Evolutionary conservation across 30 jellyfish, hydroid and myxozoan genomes (phyloP), one percentile per base, ranked within the genome.

Genomic region (Pseudorhiza aurosa): DNA sequence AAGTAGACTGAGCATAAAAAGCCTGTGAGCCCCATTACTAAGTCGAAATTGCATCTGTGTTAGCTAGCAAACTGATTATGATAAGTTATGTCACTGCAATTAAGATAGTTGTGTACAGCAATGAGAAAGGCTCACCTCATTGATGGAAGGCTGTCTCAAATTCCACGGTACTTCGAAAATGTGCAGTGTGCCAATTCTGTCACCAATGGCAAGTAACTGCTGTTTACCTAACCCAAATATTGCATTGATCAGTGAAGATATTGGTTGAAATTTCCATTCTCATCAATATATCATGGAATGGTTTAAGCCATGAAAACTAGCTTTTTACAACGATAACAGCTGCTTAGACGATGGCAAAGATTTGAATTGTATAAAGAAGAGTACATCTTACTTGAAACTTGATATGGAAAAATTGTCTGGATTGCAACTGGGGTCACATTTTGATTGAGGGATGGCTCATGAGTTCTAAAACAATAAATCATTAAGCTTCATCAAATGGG

Each of bases 151-250:
- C 27, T 84, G 86, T 70, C 95, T 69, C 40, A 91, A 55, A 84
- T 91, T 91, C 98, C 98, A 91, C 2, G 98, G 92, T 9, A 91
- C 96, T 68, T 91, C 98, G 51, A 91, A 43, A 39, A 91, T 74
- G 58, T 91, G 98, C 43, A 91, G 91, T 45, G 98, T 91, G 24
- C 98, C 98, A 35, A 91, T 93, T 31, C 70, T 91, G 72, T 91
- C 98, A 67, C 98, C 96, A 58, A 79, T 83, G n/a, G 98, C 98
- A 5, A 91, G 78, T 30, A 91, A 68, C 70, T 91, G 98, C 71
- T 83, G 98, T 47, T 85, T 91, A 12, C 77, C 98, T 91, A 35
- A 4, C 2, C 12, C 50, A 39, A 39, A 5, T 39, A 39, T 5
- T 39, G 50, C 50, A n/a, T n/a, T n/a, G n/a, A n/a, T n/a, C n/a